Conservation (phyloP, 2,888 invertebrate genomes). For the Hymenopus coronatus region DNA sequence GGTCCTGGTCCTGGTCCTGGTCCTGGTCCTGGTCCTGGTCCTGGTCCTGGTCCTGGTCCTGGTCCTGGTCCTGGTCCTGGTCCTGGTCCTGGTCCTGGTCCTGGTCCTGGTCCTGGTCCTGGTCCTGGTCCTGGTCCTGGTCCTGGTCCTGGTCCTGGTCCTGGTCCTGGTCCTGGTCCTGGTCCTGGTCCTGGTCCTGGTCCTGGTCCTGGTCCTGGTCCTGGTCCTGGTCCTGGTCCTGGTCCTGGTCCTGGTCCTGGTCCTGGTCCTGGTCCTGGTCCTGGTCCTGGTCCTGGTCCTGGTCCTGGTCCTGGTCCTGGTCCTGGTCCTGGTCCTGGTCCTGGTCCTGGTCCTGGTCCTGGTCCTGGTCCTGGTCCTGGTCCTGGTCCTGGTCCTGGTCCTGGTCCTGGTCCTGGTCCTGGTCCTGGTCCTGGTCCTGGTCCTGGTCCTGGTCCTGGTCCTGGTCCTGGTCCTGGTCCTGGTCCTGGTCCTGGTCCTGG, state of each 20-base stretch:
- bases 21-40: constrained; percentile 7
- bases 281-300: constrained; percentile 8
- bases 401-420: constrained; percentile 8
- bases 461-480: constrained; percentile 8
- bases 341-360: constrained; percentile 8
- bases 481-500: constrained; percentile 8
- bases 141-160: constrained; percentile 8
- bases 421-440: constrained; percentile 8
- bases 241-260: constrained; percentile 8
- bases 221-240: constrained; percentile 8
- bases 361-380: constrained; percentile 7
- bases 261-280: constrained; percentile 8
- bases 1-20: constrained; percentile 7
- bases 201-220: constrained; percentile 7
- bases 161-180: constrained; percentile 8
- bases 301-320: constrained; percentile 8
- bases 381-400: constrained; percentile 7
- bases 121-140: constrained; percentile 8
- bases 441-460: constrained; percentile 8
- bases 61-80: constrained; percentile 8
- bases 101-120: constrained; percentile 8
- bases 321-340: constrained; percentile 8
- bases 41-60: constrained; percentile 8
- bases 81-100: constrained; percentile 8
- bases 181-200: constrained; percentile 7